Conservation (phyloP, 2,888 invertebrate genomes). For the Chaitophorus viminalis region DNA sequence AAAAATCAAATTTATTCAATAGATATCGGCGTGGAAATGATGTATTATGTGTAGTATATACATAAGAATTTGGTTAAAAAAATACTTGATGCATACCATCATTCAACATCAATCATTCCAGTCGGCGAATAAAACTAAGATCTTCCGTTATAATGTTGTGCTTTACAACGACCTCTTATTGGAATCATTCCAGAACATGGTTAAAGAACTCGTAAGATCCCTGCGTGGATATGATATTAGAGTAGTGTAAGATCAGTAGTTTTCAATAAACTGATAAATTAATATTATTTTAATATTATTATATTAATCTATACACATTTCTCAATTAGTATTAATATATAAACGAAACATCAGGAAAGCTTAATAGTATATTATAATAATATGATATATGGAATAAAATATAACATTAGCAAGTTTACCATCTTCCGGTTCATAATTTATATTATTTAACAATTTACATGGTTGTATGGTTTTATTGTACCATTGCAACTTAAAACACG, state of each 20-base stretch:
- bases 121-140: no score
- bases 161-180: neutral
- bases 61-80: no score
- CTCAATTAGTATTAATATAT: neutral
- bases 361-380: neutral
- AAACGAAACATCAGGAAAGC: neutral
- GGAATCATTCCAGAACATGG: neutral
- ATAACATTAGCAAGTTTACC: neutral
- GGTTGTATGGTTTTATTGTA: no score
- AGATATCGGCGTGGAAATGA: no score
- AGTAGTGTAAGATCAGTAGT: neutral
- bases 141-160: neutral
- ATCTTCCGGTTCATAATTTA: no score
- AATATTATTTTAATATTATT: neutral
- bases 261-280: neutral
- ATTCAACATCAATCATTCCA: no score
- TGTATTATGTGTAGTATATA: no score
- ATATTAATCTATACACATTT: neutral
- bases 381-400: neutral
- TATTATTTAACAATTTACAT: no score
- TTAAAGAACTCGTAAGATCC: neutral
- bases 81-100: no score
- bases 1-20: no score
- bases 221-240: neutral
- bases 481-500: no score